phyloP scores from a whole-genome alignment of 2,797 vertebrate species.

The Tympanoctomys barrerae region DNA sequence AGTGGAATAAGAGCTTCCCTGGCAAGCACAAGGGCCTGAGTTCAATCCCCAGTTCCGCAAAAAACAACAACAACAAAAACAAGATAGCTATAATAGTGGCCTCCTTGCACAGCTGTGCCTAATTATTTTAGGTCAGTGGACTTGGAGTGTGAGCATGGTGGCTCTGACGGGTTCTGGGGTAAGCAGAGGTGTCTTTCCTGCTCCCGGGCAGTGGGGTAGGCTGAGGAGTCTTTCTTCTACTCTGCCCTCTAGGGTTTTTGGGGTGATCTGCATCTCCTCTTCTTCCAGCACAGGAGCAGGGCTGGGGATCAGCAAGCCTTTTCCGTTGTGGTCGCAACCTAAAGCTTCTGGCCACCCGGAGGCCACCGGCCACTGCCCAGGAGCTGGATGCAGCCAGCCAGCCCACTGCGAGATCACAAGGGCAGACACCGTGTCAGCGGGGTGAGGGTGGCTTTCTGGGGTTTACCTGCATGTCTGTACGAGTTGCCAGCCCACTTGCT shows the following conservation, averaged over 20 bases:
- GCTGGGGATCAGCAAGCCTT: neutral
- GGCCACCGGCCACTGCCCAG: neutral
- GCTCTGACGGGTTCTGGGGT: neutral
- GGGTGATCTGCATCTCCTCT: neutral
- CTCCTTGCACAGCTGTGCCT: neutral
- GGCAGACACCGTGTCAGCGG: rapidly evolving
- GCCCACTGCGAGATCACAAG: neutral
- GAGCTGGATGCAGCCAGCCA: neutral
- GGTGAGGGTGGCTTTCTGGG: rapidly evolving
- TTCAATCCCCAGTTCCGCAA: too few relatives aligned
- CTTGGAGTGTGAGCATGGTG: neutral
- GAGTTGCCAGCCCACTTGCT: neutral
- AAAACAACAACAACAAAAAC: neutral
- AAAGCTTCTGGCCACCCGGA: neutral
- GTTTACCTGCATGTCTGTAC: rapidly evolving
- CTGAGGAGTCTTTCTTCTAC: neutral
- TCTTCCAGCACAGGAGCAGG: rapidly evolving
- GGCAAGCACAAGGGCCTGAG: too few relatives aligned
- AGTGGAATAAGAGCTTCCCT: too few relatives aligned
- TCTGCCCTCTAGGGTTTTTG: neutral
- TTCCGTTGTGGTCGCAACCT: neutral
- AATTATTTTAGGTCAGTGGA: neutral
- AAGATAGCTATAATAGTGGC: neutral
- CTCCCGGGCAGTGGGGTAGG: neutral
- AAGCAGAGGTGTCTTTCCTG: neutral